These are phyloP conservation scores for Valencia hispanica DNA, from an alignment of 2,797 vertebrate species.

Conservation along the genomic window DNA sequence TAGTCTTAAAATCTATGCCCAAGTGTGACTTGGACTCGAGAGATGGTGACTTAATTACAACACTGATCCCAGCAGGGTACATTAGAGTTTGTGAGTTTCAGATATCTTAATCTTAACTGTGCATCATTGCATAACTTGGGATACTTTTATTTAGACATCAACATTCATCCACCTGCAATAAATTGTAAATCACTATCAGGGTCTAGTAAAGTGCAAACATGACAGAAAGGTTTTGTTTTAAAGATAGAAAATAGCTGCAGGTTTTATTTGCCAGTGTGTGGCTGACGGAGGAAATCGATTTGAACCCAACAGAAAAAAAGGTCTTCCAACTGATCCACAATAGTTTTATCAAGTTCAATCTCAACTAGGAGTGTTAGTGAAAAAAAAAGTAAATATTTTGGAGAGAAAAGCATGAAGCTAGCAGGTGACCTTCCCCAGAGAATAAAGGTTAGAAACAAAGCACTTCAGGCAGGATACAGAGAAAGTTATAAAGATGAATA, in stretches of 20 bases:
- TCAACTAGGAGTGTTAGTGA: constrained; percentile 27
- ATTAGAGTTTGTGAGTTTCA: too few relatives aligned
- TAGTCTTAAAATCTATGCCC: too few relatives aligned
- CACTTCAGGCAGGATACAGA: constrained; percentile 47
- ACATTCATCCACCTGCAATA: background rate
- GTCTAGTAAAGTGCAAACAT: background rate
- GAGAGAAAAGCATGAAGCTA: constrained; percentile 23
- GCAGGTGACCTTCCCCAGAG: constrained; percentile 55
- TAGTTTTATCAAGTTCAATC: constrained; percentile 17
- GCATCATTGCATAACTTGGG: background rate
- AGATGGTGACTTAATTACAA: too few relatives aligned
- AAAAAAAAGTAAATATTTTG: constrained; percentile 36
- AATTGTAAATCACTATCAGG: background rate
- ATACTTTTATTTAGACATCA: background rate
- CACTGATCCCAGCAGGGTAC: too few relatives aligned
- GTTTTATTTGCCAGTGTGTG: background rate
- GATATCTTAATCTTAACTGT: background rate
- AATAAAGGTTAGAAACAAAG: constrained; percentile 64
- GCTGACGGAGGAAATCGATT: background rate
- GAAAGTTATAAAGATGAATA: constrained; percentile 58
- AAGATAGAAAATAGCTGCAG: background rate
- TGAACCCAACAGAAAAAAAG: background rate
- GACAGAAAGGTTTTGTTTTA: background rate
- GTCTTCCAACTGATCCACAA: constrained; percentile 9
- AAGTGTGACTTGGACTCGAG: too few relatives aligned